Percentiles rank a stretch among this genome's conserved stretches.
These are phyloP conservation scores for Solea solea DNA, from an alignment of 2,113 vertebrate genomes.

Conservation along the genomic window DNA sequence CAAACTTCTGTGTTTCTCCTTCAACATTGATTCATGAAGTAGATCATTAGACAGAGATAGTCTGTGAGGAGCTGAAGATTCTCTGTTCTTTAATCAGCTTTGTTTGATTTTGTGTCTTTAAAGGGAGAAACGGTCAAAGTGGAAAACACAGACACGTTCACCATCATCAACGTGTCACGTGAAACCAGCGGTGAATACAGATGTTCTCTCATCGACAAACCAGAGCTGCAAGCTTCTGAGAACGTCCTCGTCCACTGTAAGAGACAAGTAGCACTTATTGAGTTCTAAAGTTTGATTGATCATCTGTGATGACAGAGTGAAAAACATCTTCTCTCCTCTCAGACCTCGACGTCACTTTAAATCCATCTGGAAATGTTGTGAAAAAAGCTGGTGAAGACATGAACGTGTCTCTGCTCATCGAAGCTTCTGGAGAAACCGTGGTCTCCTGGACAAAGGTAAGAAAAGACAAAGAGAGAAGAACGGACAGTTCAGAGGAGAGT, in stretches of 20 bases:
- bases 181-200: conserved; percentile 89
- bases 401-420: conserved; percentile 81
- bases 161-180: conserved; percentile 84
- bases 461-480: background rate
- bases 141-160: conserved; percentile 79
- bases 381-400: conserved; percentile 85
- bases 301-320: too few species aligned
- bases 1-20: background rate
- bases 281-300: too few species aligned
- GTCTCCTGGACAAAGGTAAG: conserved; percentile 92
- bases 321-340: conserved; percentile 50
- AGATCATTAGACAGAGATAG: too few species aligned
- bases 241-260: conserved; percentile 91
- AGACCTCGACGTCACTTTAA: conserved; percentile 92
- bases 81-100: background rate
- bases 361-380: conserved; percentile 83
- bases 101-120: conserved; percentile 15
- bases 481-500: background rate
- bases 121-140: conserved; percentile 70
- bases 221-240: conserved; percentile 77
- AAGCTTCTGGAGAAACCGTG: conserved; percentile 83
- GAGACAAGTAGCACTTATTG: conserved; percentile 49
- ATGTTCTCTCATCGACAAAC: conserved; percentile 87
- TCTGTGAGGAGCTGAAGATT: too few species aligned
- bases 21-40: too few species aligned